These are phyloP conservation scores for Doris montereyensis DNA, from an alignment of 2,888 invertebrate species.

Conservation along the genomic window DNA sequence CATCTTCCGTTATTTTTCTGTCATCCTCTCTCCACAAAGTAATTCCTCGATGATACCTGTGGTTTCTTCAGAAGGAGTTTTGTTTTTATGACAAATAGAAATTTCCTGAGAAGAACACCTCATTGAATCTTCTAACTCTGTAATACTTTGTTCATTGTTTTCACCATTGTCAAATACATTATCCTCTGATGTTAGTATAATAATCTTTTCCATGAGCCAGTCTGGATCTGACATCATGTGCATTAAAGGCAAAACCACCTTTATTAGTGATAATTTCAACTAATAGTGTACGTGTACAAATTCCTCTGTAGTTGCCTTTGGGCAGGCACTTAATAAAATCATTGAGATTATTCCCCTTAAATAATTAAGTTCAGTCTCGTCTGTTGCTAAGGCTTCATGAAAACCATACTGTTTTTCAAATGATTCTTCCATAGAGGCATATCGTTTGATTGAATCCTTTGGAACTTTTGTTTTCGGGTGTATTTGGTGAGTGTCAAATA, in stretches of 20 bases:
- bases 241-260: slow-evolving; percentile 54
- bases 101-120: too few relatives aligned
- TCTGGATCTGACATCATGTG: slow-evolving; percentile 53
- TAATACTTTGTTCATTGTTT: too few relatives aligned
- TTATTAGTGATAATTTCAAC: slow-evolving; percentile 55
- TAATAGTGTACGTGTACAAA: slow-evolving; percentile 40
- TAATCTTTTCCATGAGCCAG: slow-evolving; percentile 58
- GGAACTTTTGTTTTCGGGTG: slow-evolving; percentile 33
- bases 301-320: slow-evolving; percentile 44
- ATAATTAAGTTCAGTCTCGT: slow-evolving; percentile 44
- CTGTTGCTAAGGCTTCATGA: slow-evolving; percentile 46
- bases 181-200: slow-evolving; percentile 56
- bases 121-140: too few relatives aligned
- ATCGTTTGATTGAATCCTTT: neutral
- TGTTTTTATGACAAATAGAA: too few relatives aligned
- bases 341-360: slow-evolving; percentile 43
- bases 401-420: slow-evolving; percentile 43
- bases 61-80: too few relatives aligned
- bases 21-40: too few relatives aligned
- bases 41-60: too few relatives aligned
- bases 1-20: too few relatives aligned
- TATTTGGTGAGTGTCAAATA: slow-evolving; percentile 32
- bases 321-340: slow-evolving; percentile 44
- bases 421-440: slow-evolving; percentile 45
- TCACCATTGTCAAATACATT: slow-evolving; percentile 17